A percentile compares a stretch with the other conserved stretches of the same genome.
Conservation (phyloP, 2,888 invertebrate genomes). For the Chymomyza caudatula region DNA sequence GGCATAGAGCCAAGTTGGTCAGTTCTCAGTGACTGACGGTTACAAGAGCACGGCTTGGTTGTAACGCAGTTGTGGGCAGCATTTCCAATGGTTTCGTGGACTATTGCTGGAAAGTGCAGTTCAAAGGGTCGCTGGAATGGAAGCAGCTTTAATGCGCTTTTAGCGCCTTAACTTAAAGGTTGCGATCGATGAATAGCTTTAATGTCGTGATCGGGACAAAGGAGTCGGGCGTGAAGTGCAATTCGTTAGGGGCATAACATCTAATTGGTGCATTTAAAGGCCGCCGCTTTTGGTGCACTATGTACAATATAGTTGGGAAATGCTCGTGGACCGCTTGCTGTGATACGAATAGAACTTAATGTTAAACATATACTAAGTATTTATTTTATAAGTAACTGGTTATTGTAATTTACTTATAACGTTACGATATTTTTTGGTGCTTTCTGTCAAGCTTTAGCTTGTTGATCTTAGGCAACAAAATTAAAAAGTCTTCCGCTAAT, state of each 20-base stretch:
- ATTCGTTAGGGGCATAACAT: neutral
- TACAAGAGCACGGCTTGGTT: slow-evolving; percentile 26
- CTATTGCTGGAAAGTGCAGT: neutral
- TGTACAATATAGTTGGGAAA: neutral
- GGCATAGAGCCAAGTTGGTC: slow-evolving; percentile 30
- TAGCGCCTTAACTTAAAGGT: slow-evolving; percentile 32
- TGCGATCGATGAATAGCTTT: neutral
- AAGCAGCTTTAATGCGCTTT: slow-evolving; percentile 59
- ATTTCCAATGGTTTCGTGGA: slow-evolving; percentile 1
- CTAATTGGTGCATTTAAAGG: neutral
- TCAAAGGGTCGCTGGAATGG: slow-evolving; percentile 2
- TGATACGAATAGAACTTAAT: neutral
- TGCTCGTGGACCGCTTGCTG: neutral
- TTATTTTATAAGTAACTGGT: too few relatives aligned
- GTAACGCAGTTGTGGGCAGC: neutral
- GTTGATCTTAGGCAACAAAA: neutral
- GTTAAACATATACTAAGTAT: too few relatives aligned
- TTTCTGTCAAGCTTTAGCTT: neutral
- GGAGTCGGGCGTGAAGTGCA: neutral
- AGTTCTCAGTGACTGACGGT: slow-evolving; percentile 44
- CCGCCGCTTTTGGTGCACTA: neutral
- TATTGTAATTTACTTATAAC: neutral
- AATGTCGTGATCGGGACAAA: neutral
- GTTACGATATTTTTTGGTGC: neutral
- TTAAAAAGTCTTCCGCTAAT: neutral